Base-by-base conservation (phyloP, 2,113 vertebrate species). In the Tachuris rubrigastra region DNA sequence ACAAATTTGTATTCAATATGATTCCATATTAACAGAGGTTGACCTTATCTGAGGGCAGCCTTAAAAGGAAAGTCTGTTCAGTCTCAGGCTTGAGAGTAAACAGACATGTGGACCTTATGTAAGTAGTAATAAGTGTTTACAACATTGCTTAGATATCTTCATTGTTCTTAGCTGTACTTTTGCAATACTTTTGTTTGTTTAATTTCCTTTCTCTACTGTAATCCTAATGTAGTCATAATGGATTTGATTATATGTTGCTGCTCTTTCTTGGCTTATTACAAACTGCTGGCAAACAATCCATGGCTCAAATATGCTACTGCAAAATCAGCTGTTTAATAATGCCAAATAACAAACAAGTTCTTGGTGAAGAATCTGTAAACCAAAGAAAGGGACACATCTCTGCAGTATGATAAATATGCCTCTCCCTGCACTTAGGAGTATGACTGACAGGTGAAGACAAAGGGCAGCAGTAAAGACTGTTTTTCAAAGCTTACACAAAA, bases 41-140 rank as follows among this genome's bases (percentile, higher is more conserved):
- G 96, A 89, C 74, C 87, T 93, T 91, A 75, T 95, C 87, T 79
- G 89, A 96, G 63, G 87, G 71, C 42, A 87, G 55, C 95, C 91
- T 90, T 97, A 89, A 95, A 96, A 94, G 93, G 93, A 82, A 95
- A 91, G 81, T 44, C 91, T 87, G 91, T 44, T 93, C 89, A 58
- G 93, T 79, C 71, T 75, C 67, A 42, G 21, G 46, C 85, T 95
- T 83, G 75, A 89, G 49, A 91, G 84, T 85, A 91, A 80, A 94
- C 94, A 94, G 91, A 74, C 74, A 91, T 95, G 59, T 89, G 78
- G 74, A 83, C 85, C 82, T 93, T 95, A 95, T 93, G 84, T 93
- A 96, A 97, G 87, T 85, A 63, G 78, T 79, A 95, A 87, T 92
- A 96, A 96, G 85, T 91, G 87, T 85, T 96, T 97, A 96, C 71